Evolutionary conservation across 2,113 vertebrate genomes (phyloP).

Genomic region (Gorilla gorilla): DNA sequence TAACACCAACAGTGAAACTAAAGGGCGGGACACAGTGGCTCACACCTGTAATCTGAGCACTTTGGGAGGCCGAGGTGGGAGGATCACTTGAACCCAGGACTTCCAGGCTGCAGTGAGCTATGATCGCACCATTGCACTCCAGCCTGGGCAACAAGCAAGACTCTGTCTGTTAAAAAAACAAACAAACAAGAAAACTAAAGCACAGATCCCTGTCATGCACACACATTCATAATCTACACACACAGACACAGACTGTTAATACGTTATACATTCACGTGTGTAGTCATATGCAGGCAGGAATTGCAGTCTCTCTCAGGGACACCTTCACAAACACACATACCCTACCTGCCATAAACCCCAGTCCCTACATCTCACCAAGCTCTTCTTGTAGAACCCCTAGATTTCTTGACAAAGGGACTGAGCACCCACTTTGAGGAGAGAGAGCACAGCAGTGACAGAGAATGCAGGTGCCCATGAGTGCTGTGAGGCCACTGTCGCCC

Average conservation of each 20-base stretch:
- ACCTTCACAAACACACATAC: neutral
- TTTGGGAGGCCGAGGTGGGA: too few species aligned
- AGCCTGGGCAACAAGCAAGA: too few species aligned
- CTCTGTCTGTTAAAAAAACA: too few species aligned
- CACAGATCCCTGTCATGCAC: neutral
- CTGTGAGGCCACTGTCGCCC: neutral
- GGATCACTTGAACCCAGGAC: too few species aligned
- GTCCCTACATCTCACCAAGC: neutral
- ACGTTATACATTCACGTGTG: neutral
- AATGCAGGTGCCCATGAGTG: neutral
- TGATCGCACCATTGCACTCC: too few species aligned
- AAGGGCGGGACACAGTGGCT: neutral
- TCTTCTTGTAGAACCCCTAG: neutral
- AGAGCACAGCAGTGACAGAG: neutral
- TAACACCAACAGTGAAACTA: neutral
- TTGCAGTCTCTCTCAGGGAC: neutral
- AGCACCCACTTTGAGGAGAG: neutral
- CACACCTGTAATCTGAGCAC: too few species aligned
- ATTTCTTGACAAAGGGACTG: neutral
- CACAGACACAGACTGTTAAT: neutral
- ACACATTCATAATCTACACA: neutral
- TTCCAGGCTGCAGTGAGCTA: too few species aligned
- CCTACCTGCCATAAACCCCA: neutral
- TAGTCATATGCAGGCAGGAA: fast-evolving
- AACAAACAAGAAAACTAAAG: neutral